These are phyloP conservation scores for Drosophila antonietae DNA, from an alignment of 2,888 invertebrate genomes.

Conservation along the genomic window DNA sequence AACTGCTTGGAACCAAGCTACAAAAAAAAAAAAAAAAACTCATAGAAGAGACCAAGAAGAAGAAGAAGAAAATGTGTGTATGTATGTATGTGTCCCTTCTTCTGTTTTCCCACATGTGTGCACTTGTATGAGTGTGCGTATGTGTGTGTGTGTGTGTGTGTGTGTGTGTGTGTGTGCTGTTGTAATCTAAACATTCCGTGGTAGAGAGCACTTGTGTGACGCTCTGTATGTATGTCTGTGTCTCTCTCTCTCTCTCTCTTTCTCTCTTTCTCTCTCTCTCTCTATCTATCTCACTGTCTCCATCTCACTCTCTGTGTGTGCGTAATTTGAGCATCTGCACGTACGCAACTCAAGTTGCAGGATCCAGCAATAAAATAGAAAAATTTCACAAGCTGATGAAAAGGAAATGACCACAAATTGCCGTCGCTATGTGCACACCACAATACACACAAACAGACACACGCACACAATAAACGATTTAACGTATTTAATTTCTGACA, in stretches of 20 bases:
- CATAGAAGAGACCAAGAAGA: not conserved
- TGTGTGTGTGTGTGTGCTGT: constrained; percentile 1
- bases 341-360: constrained; percentile 56
- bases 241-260: not conserved
- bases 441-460: constrained; percentile 22
- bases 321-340: constrained; percentile 66
- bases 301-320: constrained; percentile 11
- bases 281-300: not conserved
- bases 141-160: constrained; percentile 4
- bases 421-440: constrained; percentile 49
- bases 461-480: constrained; percentile 53
- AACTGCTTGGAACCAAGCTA: constrained; percentile 42
- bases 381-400: constrained; percentile 72
- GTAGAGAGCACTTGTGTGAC: constrained; percentile 11
- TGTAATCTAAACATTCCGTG: constrained; percentile 57
- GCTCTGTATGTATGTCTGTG: not conserved
- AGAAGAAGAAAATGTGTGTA: constrained; percentile 45
- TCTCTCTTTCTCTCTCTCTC: too few relatives aligned
- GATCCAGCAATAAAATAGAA: constrained; percentile 48
- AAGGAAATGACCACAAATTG: constrained; percentile 81
- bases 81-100: not conserved
- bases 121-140: not conserved
- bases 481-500: constrained; percentile 72
- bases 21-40: constrained; percentile 14
- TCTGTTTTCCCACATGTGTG: not conserved